Evolutionary conservation across 2,113 vertebrate species (phyloP).

Genomic region (Malurus melanocephalus): DNA sequence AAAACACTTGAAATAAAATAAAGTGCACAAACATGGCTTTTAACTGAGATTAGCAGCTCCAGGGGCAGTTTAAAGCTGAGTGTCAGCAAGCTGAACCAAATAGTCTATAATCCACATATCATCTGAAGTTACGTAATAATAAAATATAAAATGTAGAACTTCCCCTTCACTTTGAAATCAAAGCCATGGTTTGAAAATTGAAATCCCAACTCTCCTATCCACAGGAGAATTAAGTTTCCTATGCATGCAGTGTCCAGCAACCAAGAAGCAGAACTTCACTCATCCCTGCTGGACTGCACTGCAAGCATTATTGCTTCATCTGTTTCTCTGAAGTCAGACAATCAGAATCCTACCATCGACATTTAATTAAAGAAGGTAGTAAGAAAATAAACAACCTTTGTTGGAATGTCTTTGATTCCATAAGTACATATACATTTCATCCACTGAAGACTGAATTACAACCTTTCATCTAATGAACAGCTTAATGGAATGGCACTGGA

Average conservation of each 20-base stretch:
- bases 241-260: not conserved
- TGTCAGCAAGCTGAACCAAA: not conserved
- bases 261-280: not conserved
- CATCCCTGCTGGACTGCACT: not conserved
- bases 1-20: not conserved
- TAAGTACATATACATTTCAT: constrained; percentile 24
- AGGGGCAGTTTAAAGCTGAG: not conserved
- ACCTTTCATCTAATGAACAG: constrained; percentile 29
- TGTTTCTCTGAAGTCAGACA: not conserved
- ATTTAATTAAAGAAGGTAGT: constrained; percentile 46
- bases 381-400: constrained; percentile 48
- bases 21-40: not conserved
- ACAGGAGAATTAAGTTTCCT: not conserved
- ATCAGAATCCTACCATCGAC: not conserved
- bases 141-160: not conserved
- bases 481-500: constrained; percentile 35
- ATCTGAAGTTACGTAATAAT: not conserved
- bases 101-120: not conserved
- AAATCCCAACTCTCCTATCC: not conserved
- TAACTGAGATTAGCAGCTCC: not conserved
- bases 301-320: not conserved
- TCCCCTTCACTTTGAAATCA: not conserved
- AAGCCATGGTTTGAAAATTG: not conserved
- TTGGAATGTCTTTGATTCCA: constrained; percentile 49
- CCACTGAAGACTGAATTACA: constrained; percentile 38